phyloP scores from a whole-genome alignment of 2,888 invertebrate genomes.

The Limulus polyphemus region DNA sequence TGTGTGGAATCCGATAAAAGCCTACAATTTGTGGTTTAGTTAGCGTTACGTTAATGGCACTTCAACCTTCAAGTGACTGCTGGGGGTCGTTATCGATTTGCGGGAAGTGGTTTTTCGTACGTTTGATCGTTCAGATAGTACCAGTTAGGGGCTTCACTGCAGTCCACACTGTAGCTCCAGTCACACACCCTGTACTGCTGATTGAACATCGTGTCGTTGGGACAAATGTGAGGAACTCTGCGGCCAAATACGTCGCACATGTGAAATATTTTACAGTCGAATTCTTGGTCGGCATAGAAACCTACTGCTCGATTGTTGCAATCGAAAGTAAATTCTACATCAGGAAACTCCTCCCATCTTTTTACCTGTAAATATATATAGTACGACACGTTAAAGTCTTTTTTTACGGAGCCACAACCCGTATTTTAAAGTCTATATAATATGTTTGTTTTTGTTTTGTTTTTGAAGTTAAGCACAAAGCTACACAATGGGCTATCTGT shows the following conservation, averaged over 20 bases:
- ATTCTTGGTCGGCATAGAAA: slow-evolving; percentile 50
- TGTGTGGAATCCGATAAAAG: too few relatives aligned
- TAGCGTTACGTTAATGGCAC: too few relatives aligned
- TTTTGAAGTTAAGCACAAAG: too few relatives aligned
- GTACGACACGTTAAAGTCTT: too few relatives aligned
- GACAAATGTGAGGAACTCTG: slow-evolving; percentile 49
- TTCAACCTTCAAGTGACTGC: too few relatives aligned
- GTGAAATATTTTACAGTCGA: slow-evolving; percentile 51
- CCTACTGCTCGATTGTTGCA: slow-evolving; percentile 45
- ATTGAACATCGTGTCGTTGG: slow-evolving; percentile 49
- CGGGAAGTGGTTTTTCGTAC: slow-evolving; percentile 46
- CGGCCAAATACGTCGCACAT: slow-evolving; percentile 49
- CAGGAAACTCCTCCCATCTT: slow-evolving; percentile 43
- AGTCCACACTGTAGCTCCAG: slow-evolving; percentile 49
- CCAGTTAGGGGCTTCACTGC: slow-evolving; percentile 45
- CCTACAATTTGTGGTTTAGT: too few relatives aligned
- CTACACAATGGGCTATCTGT: too few relatives aligned
- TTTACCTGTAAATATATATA: slow-evolving; percentile 21
- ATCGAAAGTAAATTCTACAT: slow-evolving; percentile 49
- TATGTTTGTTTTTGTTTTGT: too few relatives aligned
- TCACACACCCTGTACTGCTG: slow-evolving; percentile 50
- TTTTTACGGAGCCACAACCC: too few relatives aligned
- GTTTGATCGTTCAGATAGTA: slow-evolving; percentile 49
- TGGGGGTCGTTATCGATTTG: too few relatives aligned
- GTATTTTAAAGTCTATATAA: too few relatives aligned